Base-by-base conservation (phyloP, 2,797 vertebrate genomes). In the Myotis vivesi region DNA sequence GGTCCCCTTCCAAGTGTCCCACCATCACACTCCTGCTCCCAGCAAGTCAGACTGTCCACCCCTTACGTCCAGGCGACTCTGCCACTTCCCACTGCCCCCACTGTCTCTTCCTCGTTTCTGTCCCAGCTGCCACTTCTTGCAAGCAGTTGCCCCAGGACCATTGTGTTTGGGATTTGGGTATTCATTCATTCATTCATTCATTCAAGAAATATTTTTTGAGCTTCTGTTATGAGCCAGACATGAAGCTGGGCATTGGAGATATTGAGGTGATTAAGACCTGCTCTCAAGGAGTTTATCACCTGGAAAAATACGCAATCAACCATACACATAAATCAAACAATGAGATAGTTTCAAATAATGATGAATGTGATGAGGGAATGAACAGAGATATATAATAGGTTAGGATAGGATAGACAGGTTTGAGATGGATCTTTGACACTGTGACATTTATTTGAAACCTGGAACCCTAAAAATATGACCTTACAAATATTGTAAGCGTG, bases 401-500 rank as follows among this genome's bases (percentile, higher is more conserved):
- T 12, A 59, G 20, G 57, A 51, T n/a, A 36, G 66, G 15, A 16
- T 4, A 84, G 17, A 33, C 1, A 77, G 11, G 10, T 69, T 30
- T 55, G 69, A 84, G 41, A 57, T 71, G 41, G 12, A 57, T 69
- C 12, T 87, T 41, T 36, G 62, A 44, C 46, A 30, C 20, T 9
- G 11, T 28, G 69, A 89, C 53, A 81, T 86, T 92, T 92, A 87
- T 17, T n/a, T 16, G 62, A 91, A 94, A 53, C 25, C 15, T 33
- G 3, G 3, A 36, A 62, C 73, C n/a, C 28, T 77, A 25, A 92
- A 81, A 75, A 38, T 55, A 62, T 4, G 33, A 68, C 73, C n/a
- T 20, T 81, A 33, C 90, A 84, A 80, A 36, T 46, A 69, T 2
- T 44, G 30, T 76, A 36, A 86, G 59, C 22, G 3, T 19, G 51